Base-by-base conservation (phyloP, 2,888 invertebrate genomes). In the Apodemia mormo region DNA sequence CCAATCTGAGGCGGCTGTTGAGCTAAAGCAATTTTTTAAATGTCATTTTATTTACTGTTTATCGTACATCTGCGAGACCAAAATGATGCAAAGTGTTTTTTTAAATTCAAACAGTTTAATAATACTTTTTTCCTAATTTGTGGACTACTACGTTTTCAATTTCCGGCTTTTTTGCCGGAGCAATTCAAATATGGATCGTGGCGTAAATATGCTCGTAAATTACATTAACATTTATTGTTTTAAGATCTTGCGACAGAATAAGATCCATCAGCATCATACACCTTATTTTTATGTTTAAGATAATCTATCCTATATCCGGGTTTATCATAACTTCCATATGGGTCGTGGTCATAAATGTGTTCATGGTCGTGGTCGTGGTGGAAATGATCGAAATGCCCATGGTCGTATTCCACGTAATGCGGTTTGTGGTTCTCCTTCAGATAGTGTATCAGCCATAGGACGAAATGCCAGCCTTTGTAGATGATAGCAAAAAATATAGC, bases 261-360 rank as follows among this genome's bases (percentile, higher is more conserved):
- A 0, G 92, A 92, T 0, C 92, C 92, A 75, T 92, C 92, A 0
- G 92, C 81, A 67, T 92, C 92, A 71, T 92, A 92, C 40, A 86
- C 72, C 37, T 72, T 68, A 12, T 75, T 76, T 66, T 73, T 70
- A 66, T 70, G 49, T 9, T 72, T 71, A 14, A 73, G 68, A 58
- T 58, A 30, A 30, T 58, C 58, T 8, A 73, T 69, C 43, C 76
- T 78, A 33, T 79, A 77, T 3, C 71, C 74, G 4, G 77, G 76
- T 10, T 76, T 74, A 29, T 78, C 78, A 67, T 80, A 77, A 0
- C 66, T 58, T 0, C 75, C 76, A 68, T 80, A 79, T 0, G 78
- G 78, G 58, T 81, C 73, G 58, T 81, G 79, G 14, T 75, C 78
- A 37, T 76, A 78, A 29, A 74, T 74, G 56, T 75, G 70, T 1